Evolutionary conservation across 2,888 invertebrate species (phyloP), one percentile per base, ranked within the genome.

Genomic region (Galerucella nymphaeae): DNA sequence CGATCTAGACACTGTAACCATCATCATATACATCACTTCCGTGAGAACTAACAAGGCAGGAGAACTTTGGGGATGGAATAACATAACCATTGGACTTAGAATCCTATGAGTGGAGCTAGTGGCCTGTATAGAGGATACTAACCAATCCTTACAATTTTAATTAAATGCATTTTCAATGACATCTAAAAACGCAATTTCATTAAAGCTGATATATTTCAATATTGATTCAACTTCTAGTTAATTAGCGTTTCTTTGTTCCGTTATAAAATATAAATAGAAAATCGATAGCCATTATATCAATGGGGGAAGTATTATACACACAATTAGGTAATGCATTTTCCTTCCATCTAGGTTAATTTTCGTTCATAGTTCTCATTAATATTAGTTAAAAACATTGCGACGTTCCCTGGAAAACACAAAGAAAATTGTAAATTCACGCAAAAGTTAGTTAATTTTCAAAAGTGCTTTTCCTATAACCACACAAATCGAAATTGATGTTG

Each of bases 261-360:
- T 23, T 57, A 13, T 4, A 30, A 58, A 58, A 58, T 58, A 58
- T 30, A 58, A 58, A 58, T 58, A 58, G 23, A 58, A 58, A 58
- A 58, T 58, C 58, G 30, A 58, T 58, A 30, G 14, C 23, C 30
- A 30, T 58, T 58, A 58, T 8, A 30, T 58, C 58, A 58, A 58
- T 58, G 58, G 14, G 13, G 14, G 53, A 30, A 58, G 13, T 58
- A 58, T 23, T 30, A 53, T 53, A 58, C 58, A 58, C 23, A 13
- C 58, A 23, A 58, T 58, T 58, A 58, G 30, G 23, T 58, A 58
- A 58, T 58, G 58, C 30, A 58, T 58, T 58, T 58, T 58, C 30
- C 8, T 14, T 14, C 58, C 30, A 58, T 14, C 23, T 30, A 23
- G 58, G 58, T 58, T 58, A 58, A 58, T 58, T 58, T 30, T 30